phyloP scores from a whole-genome alignment of 2,888 invertebrate species.

The Didymodactylos carnosus region DNA sequence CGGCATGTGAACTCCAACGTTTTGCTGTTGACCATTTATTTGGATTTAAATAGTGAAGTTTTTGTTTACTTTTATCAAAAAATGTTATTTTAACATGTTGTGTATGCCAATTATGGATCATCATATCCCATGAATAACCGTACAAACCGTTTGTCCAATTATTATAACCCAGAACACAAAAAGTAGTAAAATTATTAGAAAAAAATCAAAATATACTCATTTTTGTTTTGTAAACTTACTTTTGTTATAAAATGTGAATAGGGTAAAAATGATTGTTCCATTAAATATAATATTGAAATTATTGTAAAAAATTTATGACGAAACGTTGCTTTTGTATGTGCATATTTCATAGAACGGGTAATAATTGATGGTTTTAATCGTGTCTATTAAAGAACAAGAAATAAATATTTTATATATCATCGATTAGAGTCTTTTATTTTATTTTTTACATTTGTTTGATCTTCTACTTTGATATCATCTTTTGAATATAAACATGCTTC shows the following conservation, averaged over 20 bases:
- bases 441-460: not conserved
- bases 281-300: slow-evolving; percentile 45
- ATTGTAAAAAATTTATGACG: slow-evolving; percentile 40
- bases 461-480: not conserved
- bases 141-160: no score
- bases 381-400: no score
- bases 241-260: slow-evolving; percentile 79
- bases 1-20: slow-evolving; percentile 53
- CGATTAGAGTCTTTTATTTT: not conserved
- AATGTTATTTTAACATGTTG: slow-evolving; percentile 52
- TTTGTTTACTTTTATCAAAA: slow-evolving; percentile 49
- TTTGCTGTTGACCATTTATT: slow-evolving; percentile 32
- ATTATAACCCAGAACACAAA: no score
- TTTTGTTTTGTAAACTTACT: no score
- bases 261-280: slow-evolving; percentile 56
- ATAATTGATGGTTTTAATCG: no score
- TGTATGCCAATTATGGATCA: slow-evolving; percentile 66
- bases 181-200: not conserved
- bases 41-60: slow-evolving; percentile 54
- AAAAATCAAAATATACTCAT: not conserved
- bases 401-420: no score
- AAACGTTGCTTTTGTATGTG: slow-evolving; percentile 23
- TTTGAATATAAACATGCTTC: not conserved
- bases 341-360: not conserved
- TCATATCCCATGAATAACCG: slow-evolving; percentile 94